Evolutionary conservation across 92 coral and sea anemone genomes (phyloP), one percentile per base, ranked within the genome.

Genomic region (Porites evermanni): DNA sequence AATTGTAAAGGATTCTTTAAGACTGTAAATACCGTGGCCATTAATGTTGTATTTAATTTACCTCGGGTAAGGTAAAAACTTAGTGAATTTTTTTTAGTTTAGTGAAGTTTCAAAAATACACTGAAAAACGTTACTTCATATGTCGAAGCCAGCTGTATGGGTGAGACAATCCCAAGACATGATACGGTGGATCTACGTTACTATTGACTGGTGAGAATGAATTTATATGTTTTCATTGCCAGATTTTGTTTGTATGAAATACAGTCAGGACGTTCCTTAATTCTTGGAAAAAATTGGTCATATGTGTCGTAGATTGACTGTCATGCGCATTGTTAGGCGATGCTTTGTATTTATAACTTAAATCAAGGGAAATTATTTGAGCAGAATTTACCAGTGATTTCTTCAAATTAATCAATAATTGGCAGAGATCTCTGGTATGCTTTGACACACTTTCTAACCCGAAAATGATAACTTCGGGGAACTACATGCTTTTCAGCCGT

Each of bases 11-110:
- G 76, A 29, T 75, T 53, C 7, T 53, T 56, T 10, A 67, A 13
- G 66, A 26, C 29, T 80, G 85, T 80, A 80, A 53, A 80, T 80
- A 80, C 51, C 12, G 75, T 53, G 20, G 70, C 38, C 18, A 14
- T 54, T 80, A 21, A 3, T 17, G 76, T 80, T 70, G 50, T 81
- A 81, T 81, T 81, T 81, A 81, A 81, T 81, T 69, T 70, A 81
- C 86, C 86, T 81, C 58, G 56, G 14, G 16, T 20, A 56, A 71
- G 78, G 86, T 81, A 71, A 8, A 7, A 66, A 50, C 47, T 12
- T 65, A n/a, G 19, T 58, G 38, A 79, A 47, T 11, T 65, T 12
- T 65, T 47, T 19, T 19, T 23, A 18, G 12, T 6, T 19, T 16
- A 29, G 20, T 74, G 13, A n/a, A 7, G 18, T 10, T 19, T 10